Conservation (phyloP, 1,140 invertebrate genomes). For the Archegozetes longisetosus region DNA sequence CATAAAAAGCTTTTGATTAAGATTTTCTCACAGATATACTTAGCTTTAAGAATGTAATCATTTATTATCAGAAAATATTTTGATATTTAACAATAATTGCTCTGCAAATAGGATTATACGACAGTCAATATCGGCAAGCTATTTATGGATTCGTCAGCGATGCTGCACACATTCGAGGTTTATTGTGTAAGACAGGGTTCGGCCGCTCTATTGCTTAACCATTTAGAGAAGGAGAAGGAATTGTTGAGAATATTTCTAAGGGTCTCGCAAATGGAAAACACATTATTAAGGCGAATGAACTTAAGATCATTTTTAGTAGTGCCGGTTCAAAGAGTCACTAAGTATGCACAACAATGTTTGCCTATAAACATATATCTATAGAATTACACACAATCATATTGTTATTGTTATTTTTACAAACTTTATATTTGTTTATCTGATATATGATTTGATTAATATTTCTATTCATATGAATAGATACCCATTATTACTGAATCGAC, state of each 20-base stretch:
- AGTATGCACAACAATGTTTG: slow-evolving; percentile 37
- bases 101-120: slow-evolving; percentile 44
- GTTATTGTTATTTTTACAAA: too few species aligned
- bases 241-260: slow-evolving; percentile 79
- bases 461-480: too few species aligned
- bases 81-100: background rate
- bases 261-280: slow-evolving; percentile 92
- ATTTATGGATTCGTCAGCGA: slow-evolving; percentile 66
- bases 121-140: slow-evolving; percentile 79
- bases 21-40: background rate
- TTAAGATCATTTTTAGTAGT: slow-evolving; percentile 91
- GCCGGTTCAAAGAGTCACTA: slow-evolving; percentile 34
- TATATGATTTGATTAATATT: too few species aligned
- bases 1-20: background rate
- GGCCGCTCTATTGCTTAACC: slow-evolving; percentile 70
- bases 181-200: slow-evolving; percentile 71
- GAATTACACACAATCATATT: too few species aligned
- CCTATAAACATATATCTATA: background rate
- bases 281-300: slow-evolving; percentile 79
- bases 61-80: too few species aligned
- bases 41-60: too few species aligned
- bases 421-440: too few species aligned
- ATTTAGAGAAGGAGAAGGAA: slow-evolving; percentile 88
- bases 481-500: slow-evolving; percentile 68
- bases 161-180: slow-evolving; percentile 83